Conservation (phyloP, 2,888 invertebrate genomes). For the Griposia aprilina region DNA sequence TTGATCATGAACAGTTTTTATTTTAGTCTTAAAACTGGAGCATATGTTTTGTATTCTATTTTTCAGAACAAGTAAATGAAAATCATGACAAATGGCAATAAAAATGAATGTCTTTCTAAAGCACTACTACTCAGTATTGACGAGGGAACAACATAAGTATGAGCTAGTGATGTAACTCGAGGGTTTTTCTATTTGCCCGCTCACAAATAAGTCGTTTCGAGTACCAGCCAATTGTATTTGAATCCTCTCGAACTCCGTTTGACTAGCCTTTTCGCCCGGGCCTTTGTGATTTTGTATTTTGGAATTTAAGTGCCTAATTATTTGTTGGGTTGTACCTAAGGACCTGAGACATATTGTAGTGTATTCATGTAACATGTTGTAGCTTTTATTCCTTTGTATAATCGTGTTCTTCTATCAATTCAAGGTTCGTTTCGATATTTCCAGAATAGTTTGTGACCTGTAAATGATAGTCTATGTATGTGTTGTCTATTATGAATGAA, state of each 20-base stretch:
- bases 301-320: slow-evolving; percentile 1
- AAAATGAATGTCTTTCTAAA: neutral
- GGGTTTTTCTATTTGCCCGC: slow-evolving; percentile 16
- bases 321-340: slow-evolving; percentile 5
- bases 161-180: slow-evolving; percentile 7
- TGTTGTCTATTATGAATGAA: neutral
- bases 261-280: slow-evolving; percentile 1
- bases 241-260: slow-evolving; percentile 31
- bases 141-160: neutral
- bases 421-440: neutral
- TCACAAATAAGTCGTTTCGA: slow-evolving; percentile 31
- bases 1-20: too few relatives aligned
- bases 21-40: too few relatives aligned
- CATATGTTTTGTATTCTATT: neutral
- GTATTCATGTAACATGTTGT: neutral
- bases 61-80: neutral
- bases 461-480: neutral
- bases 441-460: neutral
- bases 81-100: neutral
- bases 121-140: neutral
- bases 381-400: slow-evolving; percentile 9
- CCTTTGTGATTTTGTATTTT: slow-evolving; percentile 25
- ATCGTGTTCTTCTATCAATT: neutral
- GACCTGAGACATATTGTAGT: neutral
- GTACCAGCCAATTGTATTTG: slow-evolving; percentile 50